Evolutionary conservation across 2,113 vertebrate species (phyloP).

Genomic region (Oxyruncus cristatus): DNA sequence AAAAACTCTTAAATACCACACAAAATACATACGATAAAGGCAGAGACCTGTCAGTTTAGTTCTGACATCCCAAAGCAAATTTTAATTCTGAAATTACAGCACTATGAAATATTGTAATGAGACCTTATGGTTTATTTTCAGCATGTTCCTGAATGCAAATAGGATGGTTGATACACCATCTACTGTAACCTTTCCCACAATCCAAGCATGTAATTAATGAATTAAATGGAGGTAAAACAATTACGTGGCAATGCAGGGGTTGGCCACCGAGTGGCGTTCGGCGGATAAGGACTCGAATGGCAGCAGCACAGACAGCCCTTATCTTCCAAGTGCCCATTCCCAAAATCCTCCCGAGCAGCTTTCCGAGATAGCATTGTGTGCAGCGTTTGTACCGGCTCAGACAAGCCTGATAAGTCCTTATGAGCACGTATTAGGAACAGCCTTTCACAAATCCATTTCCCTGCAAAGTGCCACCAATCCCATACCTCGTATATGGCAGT

Average conservation of each 20-base stretch:
- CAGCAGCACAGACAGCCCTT: background rate
- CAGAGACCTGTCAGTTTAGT: background rate
- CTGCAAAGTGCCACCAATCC: background rate
- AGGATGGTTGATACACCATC: background rate
- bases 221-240: background rate
- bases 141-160: background rate
- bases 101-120: background rate
- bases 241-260: background rate
- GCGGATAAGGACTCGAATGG: background rate
- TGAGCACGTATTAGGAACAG: background rate
- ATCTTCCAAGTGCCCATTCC: constrained; percentile 13
- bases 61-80: background rate
- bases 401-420: background rate
- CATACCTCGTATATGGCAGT: constrained; percentile 94
- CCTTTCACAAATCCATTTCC: background rate
- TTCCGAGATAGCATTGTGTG: background rate
- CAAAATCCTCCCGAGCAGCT: constrained; percentile 31
- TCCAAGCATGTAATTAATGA: background rate
- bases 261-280: constrained; percentile 46
- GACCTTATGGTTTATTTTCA: background rate
- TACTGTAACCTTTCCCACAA: background rate
- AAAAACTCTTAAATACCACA: background rate
- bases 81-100: background rate
- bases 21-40: background rate
- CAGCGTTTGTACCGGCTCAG: background rate